Evolutionary conservation across 2,888 invertebrate species (phyloP), one percentile per base, ranked within the genome.

Genomic region (Xestia xanthographa): DNA sequence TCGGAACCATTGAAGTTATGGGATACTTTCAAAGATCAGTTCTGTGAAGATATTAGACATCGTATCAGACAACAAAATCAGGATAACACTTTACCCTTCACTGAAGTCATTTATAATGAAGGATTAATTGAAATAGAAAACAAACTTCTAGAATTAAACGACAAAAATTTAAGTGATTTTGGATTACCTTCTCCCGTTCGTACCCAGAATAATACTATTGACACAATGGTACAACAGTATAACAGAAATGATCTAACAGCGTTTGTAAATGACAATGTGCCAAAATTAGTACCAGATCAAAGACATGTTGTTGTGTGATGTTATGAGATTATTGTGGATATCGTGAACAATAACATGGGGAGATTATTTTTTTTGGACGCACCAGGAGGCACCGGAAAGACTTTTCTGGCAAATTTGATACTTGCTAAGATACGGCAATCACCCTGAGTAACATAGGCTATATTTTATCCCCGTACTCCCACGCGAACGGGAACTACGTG

Each of bases 251-350:
- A 66, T 22, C n/a, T 79, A 20, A 29, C 69, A 12, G 38, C 41
- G 3, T 75, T 72, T 72, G 60, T 75, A 0, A 66, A 62, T 58
- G 26, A 77, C n/a, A 86, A 86, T 71, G 14, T 83, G 70, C 80
- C 81, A 45, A 83, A 84, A 38, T 82, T 86, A 72, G 74, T 83
- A 0, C 63, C 78, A 72, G 83, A 85, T 71, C 87, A 86, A 80
- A 86, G 26, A 80, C 26, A 68, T 34, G 81, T 74, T 69, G 86
- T 20, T 67, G 85, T n/a, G n/a, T n/a, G n/a, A n/a, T n/a, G n/a
- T n/a, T n/a, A n/a, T n/a, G n/a, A 85, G 0, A 66, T 68, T 58
- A 84, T 86, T 50, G 48, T 84, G 0, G 76, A 80, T 5, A 79
- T 77, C 38, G 77, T 83, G 38, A 67, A 70, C 12, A 72, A 76